Evolutionary conservation across 2,888 invertebrate genomes (phyloP).

Genomic region (Brachylomia viminalis): DNA sequence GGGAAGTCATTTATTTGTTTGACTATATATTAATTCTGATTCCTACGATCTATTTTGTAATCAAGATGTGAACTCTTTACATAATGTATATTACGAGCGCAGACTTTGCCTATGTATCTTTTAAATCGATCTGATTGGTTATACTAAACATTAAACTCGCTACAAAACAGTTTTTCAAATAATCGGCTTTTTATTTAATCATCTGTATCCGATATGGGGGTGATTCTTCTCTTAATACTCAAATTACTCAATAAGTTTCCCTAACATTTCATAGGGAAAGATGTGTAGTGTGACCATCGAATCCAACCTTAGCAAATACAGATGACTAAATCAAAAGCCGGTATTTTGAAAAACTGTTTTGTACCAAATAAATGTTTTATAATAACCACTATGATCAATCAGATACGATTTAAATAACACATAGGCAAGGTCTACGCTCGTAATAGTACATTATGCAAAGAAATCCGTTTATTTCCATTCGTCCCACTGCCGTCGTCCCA

Average conservation of each 20-base stretch:
- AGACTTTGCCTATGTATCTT: not conserved
- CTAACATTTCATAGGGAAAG: not conserved
- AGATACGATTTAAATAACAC: too few species aligned
- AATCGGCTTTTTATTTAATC: not conserved
- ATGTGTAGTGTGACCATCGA: not conserved
- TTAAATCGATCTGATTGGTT: not conserved
- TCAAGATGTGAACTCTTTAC: constrained; percentile 9
- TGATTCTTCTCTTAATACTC: not conserved
- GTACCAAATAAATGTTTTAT: not conserved
- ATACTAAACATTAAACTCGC: not conserved
- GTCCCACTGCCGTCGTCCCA: too few species aligned
- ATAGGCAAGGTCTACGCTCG: too few species aligned
- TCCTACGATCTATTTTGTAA: constrained; percentile 12
- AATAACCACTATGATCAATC: not conserved
- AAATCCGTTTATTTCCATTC: too few species aligned
- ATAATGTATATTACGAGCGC: not conserved
- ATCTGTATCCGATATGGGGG: not conserved
- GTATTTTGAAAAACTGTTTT: not conserved
- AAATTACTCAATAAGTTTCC: not conserved
- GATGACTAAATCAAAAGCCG: not conserved
- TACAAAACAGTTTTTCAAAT: not conserved
- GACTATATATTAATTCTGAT: constrained; percentile 17
- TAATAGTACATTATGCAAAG: too few species aligned
- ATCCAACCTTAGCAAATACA: not conserved
- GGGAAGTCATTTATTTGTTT: constrained; percentile 37